Base-by-base conservation (phyloP, 2,113 vertebrate genomes). In the Pseudois nayaur region DNA sequence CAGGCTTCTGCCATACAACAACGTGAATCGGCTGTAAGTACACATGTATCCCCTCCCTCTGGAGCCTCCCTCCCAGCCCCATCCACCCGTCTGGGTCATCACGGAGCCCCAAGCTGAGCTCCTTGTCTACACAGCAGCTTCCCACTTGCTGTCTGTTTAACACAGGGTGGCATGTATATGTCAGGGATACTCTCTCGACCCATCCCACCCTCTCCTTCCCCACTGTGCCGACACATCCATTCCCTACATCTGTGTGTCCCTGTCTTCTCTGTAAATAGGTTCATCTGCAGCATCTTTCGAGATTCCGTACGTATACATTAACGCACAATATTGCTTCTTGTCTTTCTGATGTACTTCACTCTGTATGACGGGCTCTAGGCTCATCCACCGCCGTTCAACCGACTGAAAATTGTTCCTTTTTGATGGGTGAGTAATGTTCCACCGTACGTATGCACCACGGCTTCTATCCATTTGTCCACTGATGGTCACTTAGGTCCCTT, bases 391-490 rank as follows among this genome's bases (percentile, higher is more conserved):
- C 14, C 1, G 0, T 78, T 16, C 76, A 45, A 17, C 27, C 1
- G 76, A 16, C 43, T 17, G 1, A 5, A 79, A 17, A 31, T 3
- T 1, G 8, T 31, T 79, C 43, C 27, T 6, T 16, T 48, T 79
- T 48, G 9, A 71, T 48, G 76, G 76, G 25, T 48, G 76, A 17
- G 76, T 17, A 48, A 9, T 48, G 17, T 17, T 48, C 2, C 43
- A 31, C 5, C 0, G 0, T 29, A 9, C 1, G 4, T 4, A 0
- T 1, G 14, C 7, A 16, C 74, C 13, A 2, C 40, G 29, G 0
- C 74, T 27, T 45, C 14, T 1, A 3, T 17, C 27, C 76, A 17
- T 17, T 31, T 9, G 15, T 48, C 76, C 9, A 27, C 9, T 0
- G 2, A 17, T 10, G 27, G 8, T 10, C 43, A 48, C 3, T 10